A percentile compares a stretch with the other conserved stretches of the same genome.
Conservation (phyloP, 2,113 vertebrate genomes). For the Pomatorhinus ruficollis region DNA sequence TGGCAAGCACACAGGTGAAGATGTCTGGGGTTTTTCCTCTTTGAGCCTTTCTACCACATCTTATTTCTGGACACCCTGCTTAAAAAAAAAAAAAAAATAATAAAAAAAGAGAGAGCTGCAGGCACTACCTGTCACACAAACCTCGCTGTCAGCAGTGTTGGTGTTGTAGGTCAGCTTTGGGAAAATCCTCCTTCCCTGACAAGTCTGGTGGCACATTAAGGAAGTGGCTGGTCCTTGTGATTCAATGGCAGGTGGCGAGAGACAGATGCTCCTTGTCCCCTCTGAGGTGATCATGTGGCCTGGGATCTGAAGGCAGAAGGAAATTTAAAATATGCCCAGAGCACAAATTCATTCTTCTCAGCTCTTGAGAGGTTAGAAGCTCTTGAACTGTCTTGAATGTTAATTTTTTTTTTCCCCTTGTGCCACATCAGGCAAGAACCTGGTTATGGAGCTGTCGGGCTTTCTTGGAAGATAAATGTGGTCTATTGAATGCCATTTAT, state of each 20-base stretch:
- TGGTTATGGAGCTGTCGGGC: not conserved
- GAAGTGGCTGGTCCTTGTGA: not conserved
- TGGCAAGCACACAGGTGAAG: not conserved
- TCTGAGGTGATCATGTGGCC: not conserved
- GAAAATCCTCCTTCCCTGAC: not conserved
- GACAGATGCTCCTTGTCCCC: conserved; percentile 17
- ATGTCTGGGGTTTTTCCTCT: conserved; percentile 20
- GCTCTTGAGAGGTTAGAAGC: not conserved
- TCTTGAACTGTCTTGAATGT: not conserved
- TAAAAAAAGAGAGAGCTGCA: not conserved
- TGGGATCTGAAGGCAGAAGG: not conserved
- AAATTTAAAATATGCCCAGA: not conserved
- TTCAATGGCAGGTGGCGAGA: conserved; percentile 1
- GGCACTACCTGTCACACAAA: not conserved
- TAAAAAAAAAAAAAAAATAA: not conserved
- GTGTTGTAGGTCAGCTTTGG: rapidly evolving
- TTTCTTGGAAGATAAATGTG: conserved; percentile 20
- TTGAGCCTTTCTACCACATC: not conserved
- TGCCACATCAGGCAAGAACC: not conserved
- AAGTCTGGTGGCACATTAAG: not conserved
- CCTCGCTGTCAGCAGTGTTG: rapidly evolving
- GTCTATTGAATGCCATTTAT: not conserved
- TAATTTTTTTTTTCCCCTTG: not conserved
- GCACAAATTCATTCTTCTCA: not conserved
- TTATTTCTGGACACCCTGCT: not conserved